A percentile compares a stretch with the other conserved stretches of the same genome.
Evolutionary conservation across 2,797 vertebrate genomes (phyloP).

Genomic region (Telmatherina bonti): DNA sequence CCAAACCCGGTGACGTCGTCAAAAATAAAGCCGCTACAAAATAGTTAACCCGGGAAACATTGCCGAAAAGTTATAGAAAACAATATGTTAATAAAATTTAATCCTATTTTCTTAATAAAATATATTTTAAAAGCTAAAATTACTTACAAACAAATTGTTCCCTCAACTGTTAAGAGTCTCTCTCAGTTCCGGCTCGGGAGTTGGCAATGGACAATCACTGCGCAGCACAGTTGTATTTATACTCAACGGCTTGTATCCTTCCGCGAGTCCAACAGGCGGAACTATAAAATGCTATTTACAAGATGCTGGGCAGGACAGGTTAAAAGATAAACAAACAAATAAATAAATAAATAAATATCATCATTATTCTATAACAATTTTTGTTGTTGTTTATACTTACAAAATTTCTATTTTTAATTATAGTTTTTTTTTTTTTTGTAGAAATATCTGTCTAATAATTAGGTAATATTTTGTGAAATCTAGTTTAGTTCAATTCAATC

Average conservation of each 20-base stretch:
- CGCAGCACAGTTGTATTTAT: neutral
- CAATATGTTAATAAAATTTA: neutral
- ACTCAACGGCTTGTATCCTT: constrained; percentile 23
- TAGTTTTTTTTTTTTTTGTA: no score
- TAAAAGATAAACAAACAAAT: neutral
- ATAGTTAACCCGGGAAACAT: neutral
- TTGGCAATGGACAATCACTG: fast-evolving
- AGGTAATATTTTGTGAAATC: no score
- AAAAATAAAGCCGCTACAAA: neutral
- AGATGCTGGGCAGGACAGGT: no score
- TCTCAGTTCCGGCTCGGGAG: fast-evolving
- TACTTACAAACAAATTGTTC: constrained; percentile 47
- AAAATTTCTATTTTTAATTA: no score
- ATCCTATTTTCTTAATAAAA: neutral
- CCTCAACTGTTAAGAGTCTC: fast-evolving
- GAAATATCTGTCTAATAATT: no score
- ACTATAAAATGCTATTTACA: constrained; percentile 9
- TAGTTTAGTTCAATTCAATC: no score
- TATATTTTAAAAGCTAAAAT: fast-evolving
- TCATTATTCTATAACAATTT: neutral
- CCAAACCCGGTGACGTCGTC: neutral
- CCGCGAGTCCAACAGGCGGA: constrained; percentile 16
- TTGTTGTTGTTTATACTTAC: no score
- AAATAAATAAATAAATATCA: neutral
- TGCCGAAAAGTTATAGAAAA: neutral